Evolutionary conservation across 2,888 invertebrate species (phyloP), one percentile per base, ranked within the genome.

Genomic region (Archips xylosteana): DNA sequence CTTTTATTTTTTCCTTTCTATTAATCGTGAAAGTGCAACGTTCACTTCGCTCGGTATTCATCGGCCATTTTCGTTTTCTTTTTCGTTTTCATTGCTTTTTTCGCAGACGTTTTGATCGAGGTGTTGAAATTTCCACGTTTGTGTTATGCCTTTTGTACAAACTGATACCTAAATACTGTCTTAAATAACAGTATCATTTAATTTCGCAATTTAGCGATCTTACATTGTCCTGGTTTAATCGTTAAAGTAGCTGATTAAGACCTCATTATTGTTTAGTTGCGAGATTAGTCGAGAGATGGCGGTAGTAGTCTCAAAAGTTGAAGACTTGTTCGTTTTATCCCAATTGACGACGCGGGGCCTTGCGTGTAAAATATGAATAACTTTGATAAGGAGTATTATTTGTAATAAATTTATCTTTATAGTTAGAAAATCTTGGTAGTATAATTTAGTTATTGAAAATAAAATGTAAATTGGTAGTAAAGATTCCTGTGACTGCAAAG

Each of bases 11-110:
- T 88, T 86, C 80, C 87, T 90, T 91, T 87, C 86, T 88, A 91
- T 89, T 90, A 89, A 90, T 92, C 90, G 91, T 90, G 91, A 92
- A 93, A 93, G 92, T 92, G 93, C 93, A 90, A 90, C 90, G 91
- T 91, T 92, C 92, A 92, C 92, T 92, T 92, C 88, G 87, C 85
- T 83, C 82, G 87, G 87, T 83, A 90, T 92, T 92, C 91, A 89
- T 89, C 90, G 83, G 87, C 88, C 86, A 90, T 92, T 92, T 90
- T 90, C 85, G 87, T 88, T 89, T 90, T 89, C 87, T 89, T 90
- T 92, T 92, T 92, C 84, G 83, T 89, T 92, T 90, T 88, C 85
- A 88, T 90, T 87, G 88, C 86, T 89, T 90, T 54, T 89, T 89
- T 86, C 63, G 86, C 87, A 90, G 89, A 89, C 88, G 87, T 89